Percentiles rank a stretch among this genome's conserved stretches.
These are phyloP conservation scores for Tetramorium simillimum DNA, from an alignment of 1,140 invertebrate species.

Conservation along the genomic window DNA sequence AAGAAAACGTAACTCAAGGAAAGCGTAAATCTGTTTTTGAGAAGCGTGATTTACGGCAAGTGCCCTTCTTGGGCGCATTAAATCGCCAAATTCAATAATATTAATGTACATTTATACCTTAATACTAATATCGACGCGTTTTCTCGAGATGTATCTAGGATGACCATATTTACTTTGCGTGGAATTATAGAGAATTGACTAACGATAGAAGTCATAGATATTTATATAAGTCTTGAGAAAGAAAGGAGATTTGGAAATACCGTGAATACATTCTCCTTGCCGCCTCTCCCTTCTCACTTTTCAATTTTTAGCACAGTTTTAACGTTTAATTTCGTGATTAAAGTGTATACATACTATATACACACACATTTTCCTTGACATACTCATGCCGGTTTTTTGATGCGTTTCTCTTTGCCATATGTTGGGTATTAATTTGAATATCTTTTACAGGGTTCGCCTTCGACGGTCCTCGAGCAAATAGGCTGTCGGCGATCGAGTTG, in stretches of 20 bases:
- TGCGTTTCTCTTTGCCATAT: background rate
- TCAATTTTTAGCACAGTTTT: background rate
- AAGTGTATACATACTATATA: too few species aligned
- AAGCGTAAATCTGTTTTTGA: constrained; percentile 55
- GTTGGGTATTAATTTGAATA: constrained; percentile 8
- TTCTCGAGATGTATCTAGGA: background rate
- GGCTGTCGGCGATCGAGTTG: constrained; percentile 37
- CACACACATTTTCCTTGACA: constrained; percentile 14
- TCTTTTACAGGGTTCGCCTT: background rate
- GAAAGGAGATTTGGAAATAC: background rate
- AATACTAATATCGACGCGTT: background rate
- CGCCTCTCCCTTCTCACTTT: background rate
- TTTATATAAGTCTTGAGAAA: background rate
- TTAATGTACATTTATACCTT: too few species aligned
- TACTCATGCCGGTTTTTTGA: background rate
- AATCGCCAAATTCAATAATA: background rate
- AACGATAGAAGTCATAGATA: background rate
- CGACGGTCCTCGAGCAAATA: constrained; percentile 12
- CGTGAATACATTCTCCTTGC: background rate
- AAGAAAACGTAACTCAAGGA: constrained; percentile 8
- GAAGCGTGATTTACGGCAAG: background rate
- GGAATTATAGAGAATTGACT: background rate
- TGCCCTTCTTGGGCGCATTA: background rate
- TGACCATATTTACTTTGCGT: background rate
- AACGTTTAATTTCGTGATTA: background rate